phyloP scores from a whole-genome alignment of 2,888 invertebrate species.

The Agrenia bidenticulata region DNA sequence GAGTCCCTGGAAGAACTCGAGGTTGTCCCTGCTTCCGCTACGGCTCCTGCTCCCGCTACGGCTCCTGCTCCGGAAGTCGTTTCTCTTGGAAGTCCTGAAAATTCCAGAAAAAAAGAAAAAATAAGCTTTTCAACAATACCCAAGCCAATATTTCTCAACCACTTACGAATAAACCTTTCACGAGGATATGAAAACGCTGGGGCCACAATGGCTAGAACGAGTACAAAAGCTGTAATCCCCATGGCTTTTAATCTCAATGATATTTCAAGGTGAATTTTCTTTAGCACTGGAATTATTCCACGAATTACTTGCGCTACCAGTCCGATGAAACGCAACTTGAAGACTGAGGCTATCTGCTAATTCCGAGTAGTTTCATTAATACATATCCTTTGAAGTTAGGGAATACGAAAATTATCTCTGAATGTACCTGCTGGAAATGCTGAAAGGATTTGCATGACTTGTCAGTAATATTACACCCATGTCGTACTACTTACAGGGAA shows the following conservation, averaged over 20 bases:
- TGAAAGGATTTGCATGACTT: conserved; percentile 18
- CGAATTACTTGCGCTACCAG: neutral
- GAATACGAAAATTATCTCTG: neutral
- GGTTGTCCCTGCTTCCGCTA: conserved; percentile 11
- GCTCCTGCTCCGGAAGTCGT: conserved; percentile 15
- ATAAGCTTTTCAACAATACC: no score
- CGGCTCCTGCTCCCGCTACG: conserved; percentile 7
- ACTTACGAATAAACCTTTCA: neutral
- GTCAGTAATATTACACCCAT: neutral
- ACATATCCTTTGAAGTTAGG: no score
- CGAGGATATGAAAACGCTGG: neutral
- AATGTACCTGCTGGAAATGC: conserved; percentile 15
- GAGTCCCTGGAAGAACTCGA: neutral
- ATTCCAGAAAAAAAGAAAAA: neutral
- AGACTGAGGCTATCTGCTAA: conserved; percentile 3
- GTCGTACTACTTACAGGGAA: conserved; percentile 4
- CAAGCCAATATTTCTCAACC: neutral
- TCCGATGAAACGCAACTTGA: neutral
- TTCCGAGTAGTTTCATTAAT: neutral
- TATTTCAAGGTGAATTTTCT: conserved; percentile 3
- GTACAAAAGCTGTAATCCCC: neutral
- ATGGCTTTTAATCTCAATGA: neutral
- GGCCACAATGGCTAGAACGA: neutral
- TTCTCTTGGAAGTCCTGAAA: conserved; percentile 26
- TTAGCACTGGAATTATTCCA: neutral